phyloP scores from a whole-genome alignment of 2,797 vertebrate genomes.

The Chaenodraco wilsoni region DNA sequence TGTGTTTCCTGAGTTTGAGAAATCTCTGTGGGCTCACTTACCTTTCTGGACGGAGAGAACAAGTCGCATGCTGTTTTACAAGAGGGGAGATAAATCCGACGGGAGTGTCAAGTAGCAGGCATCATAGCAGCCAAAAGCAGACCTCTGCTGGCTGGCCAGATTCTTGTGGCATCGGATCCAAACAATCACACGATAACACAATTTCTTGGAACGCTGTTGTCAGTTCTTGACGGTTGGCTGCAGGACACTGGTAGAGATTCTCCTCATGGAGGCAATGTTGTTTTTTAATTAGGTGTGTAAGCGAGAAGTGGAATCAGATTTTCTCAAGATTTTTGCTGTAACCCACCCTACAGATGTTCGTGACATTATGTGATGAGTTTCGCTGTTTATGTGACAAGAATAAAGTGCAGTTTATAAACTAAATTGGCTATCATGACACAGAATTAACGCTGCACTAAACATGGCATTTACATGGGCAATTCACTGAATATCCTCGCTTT shows the following conservation, averaged over 20 bases:
- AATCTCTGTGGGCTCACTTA: constrained; percentile 59
- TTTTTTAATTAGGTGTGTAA: constrained; percentile 68
- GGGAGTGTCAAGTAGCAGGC: constrained; percentile 74
- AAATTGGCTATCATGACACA: not conserved
- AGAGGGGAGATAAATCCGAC: constrained; percentile 73
- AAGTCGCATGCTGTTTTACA: constrained; percentile 77
- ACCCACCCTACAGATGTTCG: constrained; percentile 31
- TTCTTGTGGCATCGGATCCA: constrained; percentile 70
- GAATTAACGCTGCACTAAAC: not conserved
- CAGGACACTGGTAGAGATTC: constrained; percentile 41
- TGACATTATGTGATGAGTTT: constrained; percentile 32
- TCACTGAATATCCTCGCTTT: not conserved
- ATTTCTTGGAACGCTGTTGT: constrained; percentile 52
- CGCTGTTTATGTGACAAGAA: constrained; percentile 1
- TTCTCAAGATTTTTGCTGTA: constrained; percentile 22
- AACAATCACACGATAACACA: constrained; percentile 65
- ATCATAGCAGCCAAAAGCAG: constrained; percentile 66
- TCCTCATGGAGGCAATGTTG: constrained; percentile 50
- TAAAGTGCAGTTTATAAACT: not conserved
- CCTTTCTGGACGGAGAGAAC: constrained; percentile 71
- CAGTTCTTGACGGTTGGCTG: constrained; percentile 53
- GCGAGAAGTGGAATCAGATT: constrained; percentile 42
- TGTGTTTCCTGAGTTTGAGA: constrained; percentile 48
- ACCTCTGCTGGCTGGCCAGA: constrained; percentile 68
- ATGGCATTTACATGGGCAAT: not conserved